phyloP scores from a whole-genome alignment of 2,888 invertebrate genomes.

The Agrochola litura region DNA sequence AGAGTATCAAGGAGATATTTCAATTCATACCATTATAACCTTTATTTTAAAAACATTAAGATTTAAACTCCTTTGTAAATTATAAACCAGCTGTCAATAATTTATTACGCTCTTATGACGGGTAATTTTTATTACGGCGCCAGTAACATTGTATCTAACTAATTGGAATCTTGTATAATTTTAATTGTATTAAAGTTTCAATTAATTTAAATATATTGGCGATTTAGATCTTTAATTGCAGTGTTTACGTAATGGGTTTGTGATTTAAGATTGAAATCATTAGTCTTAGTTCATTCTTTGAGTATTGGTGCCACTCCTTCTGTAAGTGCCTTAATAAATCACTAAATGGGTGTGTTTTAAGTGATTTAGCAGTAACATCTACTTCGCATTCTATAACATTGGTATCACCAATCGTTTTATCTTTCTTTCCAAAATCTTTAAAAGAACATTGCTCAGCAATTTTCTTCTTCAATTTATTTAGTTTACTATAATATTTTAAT shows the following conservation, averaged over 20 bases:
- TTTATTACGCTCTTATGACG: slow-evolving; percentile 73
- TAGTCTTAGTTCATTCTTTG: slow-evolving; percentile 25
- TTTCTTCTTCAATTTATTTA: neutral
- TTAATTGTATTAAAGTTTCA: slow-evolving; percentile 63
- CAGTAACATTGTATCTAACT: slow-evolving; percentile 74
- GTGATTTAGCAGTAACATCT: neutral
- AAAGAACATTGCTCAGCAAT: neutral
- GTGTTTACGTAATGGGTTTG: slow-evolving; percentile 38
- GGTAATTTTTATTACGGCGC: slow-evolving; percentile 77
- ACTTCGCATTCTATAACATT: neutral
- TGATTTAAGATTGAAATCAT: slow-evolving; percentile 37
- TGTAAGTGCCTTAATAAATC: slow-evolving; percentile 5
- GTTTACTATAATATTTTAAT: slow-evolving; percentile 6
- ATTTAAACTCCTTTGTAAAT: slow-evolving; percentile 34
- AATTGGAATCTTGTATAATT: slow-evolving; percentile 70
- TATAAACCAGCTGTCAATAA: slow-evolving; percentile 66
- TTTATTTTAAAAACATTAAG: slow-evolving; percentile 49
- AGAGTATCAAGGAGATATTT: slow-evolving; percentile 69
- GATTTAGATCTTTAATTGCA: slow-evolving; percentile 53
- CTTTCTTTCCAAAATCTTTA: neutral
- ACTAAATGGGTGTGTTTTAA: neutral
- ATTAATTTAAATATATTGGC: slow-evolving; percentile 63
- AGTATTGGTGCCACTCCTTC: slow-evolving; percentile 20
- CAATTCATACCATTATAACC: slow-evolving; percentile 42
- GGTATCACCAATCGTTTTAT: neutral